Evolutionary conservation across 1,140 invertebrate species (phyloP), one percentile per base, ranked within the genome.

Genomic region (Cotesia chilonis): DNA sequence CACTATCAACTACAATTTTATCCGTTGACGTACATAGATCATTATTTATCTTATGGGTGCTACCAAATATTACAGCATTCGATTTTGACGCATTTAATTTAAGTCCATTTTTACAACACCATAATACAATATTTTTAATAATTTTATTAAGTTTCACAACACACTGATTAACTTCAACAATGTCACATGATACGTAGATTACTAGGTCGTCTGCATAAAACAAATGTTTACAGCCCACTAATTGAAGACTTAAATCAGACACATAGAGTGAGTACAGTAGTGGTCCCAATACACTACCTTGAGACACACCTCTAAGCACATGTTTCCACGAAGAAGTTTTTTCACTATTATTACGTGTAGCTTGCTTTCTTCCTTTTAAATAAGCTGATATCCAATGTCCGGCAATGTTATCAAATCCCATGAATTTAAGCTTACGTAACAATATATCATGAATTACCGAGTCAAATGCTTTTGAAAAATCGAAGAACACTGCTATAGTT

Each of bases 391-490:
- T 17, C 59, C 59, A 61, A 28, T n/a, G 6, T 10, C 3, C 4
- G 4, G 17, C 17, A 36, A 17, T 20, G 37, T 61, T 35, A 1
- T n/a, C 12, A 9, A 75, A 41, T 36, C 72, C 72, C 0, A 64
- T 9, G 4, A 57, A 64, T 10, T 59, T 12, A 9, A 78, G 69
- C 37, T 74, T 76, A 14, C 10, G 10, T 17, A 76, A n/a, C 14
- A 77, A 59, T 3, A 77, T 54, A 4, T 37, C 10, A 17, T 76
- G 64, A n/a, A 67, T 63, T 3, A 77, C 70, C 5, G 71, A 63
- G 57, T 77, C 75, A 28, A 77, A 75, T 14, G 75, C 73, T 61
- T 73, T 77, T 12, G 20, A 54, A 20, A 75, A 68, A 55, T 75
- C 73, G 47, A 74, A 70, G n/a, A 70, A 67, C 12, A 76, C 37